Conservation (phyloP, 1,140 invertebrate species). For the Propsilocerus akamusi region DNA sequence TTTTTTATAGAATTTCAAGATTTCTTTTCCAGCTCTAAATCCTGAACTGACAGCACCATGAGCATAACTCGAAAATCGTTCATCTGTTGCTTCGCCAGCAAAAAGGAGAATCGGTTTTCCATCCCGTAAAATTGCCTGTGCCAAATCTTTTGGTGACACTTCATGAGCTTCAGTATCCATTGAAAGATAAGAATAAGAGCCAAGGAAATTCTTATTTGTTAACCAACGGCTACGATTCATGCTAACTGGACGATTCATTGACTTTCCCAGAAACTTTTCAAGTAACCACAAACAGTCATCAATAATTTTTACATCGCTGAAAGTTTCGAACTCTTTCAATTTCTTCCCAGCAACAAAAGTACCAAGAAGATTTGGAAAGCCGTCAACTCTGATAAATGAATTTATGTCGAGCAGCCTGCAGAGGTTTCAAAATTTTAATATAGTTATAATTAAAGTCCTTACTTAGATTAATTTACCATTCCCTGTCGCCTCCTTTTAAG, state of each 20-base stretch:
- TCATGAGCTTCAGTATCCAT: neutral
- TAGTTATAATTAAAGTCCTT: no score
- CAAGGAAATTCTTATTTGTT: neutral
- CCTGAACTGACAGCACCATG: constrained; percentile 44
- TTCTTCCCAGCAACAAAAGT: neutral
- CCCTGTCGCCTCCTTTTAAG: neutral
- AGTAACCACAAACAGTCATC: neutral
- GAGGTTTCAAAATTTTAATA: no score
- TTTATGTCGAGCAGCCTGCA: neutral
- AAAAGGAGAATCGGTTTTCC: constrained; percentile 35
- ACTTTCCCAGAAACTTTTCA: neutral
- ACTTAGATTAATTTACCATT: no score
- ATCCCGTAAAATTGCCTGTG: constrained; percentile 19
- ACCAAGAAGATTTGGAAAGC: neutral
- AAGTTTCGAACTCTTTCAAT: neutral
- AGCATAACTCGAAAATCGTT: constrained; percentile 46
- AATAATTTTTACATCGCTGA: neutral
- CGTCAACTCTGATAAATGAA: neutral
- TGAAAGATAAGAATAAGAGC: neutral
- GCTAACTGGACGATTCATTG: neutral
- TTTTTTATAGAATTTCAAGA: constrained; percentile 16
- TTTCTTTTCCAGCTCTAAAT: neutral
- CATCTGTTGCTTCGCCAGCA: constrained; percentile 53
- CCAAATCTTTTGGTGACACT: constrained; percentile 10
- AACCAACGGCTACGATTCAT: neutral